phyloP scores from a whole-genome alignment of 2,888 invertebrate genomes.

The Polyommatus icarus region DNA sequence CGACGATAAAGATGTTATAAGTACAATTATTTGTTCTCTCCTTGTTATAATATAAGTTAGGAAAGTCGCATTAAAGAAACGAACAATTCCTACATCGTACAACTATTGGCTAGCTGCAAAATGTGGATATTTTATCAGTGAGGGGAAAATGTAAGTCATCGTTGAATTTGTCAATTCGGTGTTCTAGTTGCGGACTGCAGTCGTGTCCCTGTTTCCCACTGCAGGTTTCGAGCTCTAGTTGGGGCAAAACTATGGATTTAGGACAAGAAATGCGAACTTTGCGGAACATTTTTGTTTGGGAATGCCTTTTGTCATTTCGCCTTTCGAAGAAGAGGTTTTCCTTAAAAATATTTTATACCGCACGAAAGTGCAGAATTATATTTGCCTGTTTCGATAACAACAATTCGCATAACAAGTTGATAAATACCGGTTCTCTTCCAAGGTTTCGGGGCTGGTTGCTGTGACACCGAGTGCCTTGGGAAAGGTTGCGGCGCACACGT shows the following conservation, averaged over 20 bases:
- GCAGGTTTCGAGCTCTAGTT: constrained; percentile 11
- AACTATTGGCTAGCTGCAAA: neutral
- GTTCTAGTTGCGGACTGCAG: neutral
- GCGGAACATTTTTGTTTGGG: constrained; percentile 2
- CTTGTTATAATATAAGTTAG: too few species aligned
- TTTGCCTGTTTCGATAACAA: neutral
- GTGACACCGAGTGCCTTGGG: constrained; percentile 67
- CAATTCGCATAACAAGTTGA: neutral
- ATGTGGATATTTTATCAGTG: neutral
- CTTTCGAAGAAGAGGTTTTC: neutral
- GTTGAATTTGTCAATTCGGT: neutral
- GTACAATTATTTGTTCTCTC: too few species aligned
- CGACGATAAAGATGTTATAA: too few species aligned
- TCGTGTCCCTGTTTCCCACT: neutral
- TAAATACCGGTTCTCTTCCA: constrained; percentile 76
- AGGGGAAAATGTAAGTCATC: neutral
- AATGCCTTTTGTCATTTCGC: constrained; percentile 1
- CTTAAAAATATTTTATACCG: neutral
- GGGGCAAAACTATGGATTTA: constrained; percentile 11
- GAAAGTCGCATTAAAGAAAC: neutral
- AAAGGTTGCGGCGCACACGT: constrained; percentile 71
- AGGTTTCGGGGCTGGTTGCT: constrained; percentile 68
- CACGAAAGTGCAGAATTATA: neutral
- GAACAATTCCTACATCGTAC: neutral
- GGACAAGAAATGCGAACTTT: constrained; percentile 2